phyloP scores from a whole-genome alignment of 2,888 invertebrate species.

The Bursaphelenchus okinawaensis region DNA sequence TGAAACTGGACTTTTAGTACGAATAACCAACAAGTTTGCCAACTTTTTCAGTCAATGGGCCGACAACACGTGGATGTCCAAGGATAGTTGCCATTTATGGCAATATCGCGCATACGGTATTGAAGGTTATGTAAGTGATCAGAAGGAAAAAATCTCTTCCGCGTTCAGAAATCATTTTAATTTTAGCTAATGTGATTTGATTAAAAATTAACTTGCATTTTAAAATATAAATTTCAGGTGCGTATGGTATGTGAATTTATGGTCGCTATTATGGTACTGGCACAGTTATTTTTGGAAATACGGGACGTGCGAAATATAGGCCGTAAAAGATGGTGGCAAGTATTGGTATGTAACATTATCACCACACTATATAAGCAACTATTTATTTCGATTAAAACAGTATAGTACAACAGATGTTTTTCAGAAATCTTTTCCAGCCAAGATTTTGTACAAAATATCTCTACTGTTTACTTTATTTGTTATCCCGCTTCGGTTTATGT shows the following conservation, averaged over 20 bases:
- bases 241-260: conserved; percentile 40
- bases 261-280: conserved; percentile 33
- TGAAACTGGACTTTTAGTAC: background rate
- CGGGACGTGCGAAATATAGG: conserved; percentile 46
- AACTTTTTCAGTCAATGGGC: background rate
- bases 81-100: conserved; percentile 19
- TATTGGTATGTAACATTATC: conserved; percentile 78
- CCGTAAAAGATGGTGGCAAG: conserved; percentile 67
- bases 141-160: too few species aligned
- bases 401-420: conserved; percentile 42
- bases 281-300: conserved; percentile 40
- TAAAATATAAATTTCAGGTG: too few species aligned
- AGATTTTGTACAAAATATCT: conserved; percentile 89
- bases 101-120: conserved; percentile 18
- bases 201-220: background rate
- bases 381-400: too few species aligned
- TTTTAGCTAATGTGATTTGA: background rate
- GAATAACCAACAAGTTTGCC: background rate
- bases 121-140: conserved; percentile 12
- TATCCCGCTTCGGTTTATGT: conserved; percentile 35
- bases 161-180: too few species aligned
- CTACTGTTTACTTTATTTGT: conserved; percentile 67
- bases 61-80: background rate
- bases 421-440: conserved; percentile 78
- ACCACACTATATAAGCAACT: conserved; percentile 8